Evolutionary conservation across 2,797 vertebrate genomes (phyloP), one percentile per base, ranked within the genome.

Genomic region (Coilia nasus): DNA sequence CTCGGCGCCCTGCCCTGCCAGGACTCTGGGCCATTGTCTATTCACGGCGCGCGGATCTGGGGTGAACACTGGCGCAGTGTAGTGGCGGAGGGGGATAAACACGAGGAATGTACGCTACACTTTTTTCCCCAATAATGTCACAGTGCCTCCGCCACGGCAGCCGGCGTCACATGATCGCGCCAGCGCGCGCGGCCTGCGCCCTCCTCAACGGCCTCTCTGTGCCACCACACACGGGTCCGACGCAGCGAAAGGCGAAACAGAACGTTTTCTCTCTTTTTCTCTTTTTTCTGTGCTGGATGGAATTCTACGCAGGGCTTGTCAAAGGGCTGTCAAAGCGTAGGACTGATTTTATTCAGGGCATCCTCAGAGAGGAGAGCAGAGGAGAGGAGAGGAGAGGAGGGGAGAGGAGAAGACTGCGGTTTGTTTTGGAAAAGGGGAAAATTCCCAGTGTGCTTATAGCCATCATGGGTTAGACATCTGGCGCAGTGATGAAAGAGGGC

Each of bases 91-190:
- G 64, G 84, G 71, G 78, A 87, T 87, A 88, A 90, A 89, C 81
- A 87, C 85, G 84, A 82, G 88, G 87, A 87, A 90, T 90, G 86
- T 84, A 89, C 86, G 85, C 67, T 83, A 89, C 78, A 87, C 85
- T 41, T 90, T 31, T 71, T 90, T 88, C 87, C 87, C 78, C 87
- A 90, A 89, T 88, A 89, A 89, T 88, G 83, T 86, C 86, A 86
- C 83, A 78, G 87, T 84, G 84, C 62, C n/a, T n/a, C n/a, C 35
- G 35, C 35, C 35, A 5, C 35, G 35, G 35, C 31, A 60, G 83
- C 57, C 83, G 21, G 7, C 31, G 87, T 89, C 89, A 88, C 83
- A 85, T 90, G 88, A 85, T 41, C 35, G 44, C 41, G 59, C n/a
- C n/a, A 71, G 7, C 31, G 50, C 50, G 3, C 60, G 10, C 62